Evolutionary conservation across 2,797 vertebrate species (phyloP).

Genomic region (Astyanax mexicanus): DNA sequence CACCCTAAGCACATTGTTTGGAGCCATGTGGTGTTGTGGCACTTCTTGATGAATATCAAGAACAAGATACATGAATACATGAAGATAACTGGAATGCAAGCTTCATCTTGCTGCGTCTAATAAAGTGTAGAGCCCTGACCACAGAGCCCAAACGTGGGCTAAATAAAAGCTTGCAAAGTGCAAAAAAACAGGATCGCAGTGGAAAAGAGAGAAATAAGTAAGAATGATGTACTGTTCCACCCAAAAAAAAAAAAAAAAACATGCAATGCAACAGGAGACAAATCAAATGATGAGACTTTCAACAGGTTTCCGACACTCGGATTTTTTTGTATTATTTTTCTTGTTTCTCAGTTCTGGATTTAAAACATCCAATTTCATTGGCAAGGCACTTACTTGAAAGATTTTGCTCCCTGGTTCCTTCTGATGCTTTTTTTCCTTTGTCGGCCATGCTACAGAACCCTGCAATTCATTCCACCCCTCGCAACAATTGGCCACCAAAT

Average conservation of each 20-base stretch:
- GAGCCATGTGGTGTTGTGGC: neutral
- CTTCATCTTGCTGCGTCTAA: neutral
- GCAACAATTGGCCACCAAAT: constrained; percentile 37
- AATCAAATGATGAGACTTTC: constrained; percentile 6
- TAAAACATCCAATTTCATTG: constrained; percentile 32
- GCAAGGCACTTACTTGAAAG: constrained; percentile 39
- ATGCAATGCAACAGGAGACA: constrained; percentile 6
- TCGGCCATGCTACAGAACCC: constrained; percentile 43
- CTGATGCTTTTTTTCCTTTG: constrained; percentile 45
- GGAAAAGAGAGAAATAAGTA: too few species aligned
- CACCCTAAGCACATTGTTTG: too few species aligned
- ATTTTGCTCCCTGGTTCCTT: constrained; percentile 25
- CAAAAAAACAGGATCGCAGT: neutral
- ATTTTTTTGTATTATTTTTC: constrained; percentile 3
- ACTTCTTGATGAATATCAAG: neutral
- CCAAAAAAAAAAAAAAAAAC: neutral
- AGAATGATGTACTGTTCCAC: too few species aligned
- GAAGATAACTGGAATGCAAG: neutral
- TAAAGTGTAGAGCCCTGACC: neutral
- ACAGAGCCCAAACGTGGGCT: neutral
- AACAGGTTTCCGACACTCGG: constrained; percentile 15
- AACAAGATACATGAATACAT: too few species aligned
- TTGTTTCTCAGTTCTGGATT: constrained; percentile 23
- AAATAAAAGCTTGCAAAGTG: constrained; percentile 9
- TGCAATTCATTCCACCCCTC: constrained; percentile 42